Evolutionary conservation across 2,797 vertebrate species (phyloP).

Genomic region (Dallia pectoralis): DNA sequence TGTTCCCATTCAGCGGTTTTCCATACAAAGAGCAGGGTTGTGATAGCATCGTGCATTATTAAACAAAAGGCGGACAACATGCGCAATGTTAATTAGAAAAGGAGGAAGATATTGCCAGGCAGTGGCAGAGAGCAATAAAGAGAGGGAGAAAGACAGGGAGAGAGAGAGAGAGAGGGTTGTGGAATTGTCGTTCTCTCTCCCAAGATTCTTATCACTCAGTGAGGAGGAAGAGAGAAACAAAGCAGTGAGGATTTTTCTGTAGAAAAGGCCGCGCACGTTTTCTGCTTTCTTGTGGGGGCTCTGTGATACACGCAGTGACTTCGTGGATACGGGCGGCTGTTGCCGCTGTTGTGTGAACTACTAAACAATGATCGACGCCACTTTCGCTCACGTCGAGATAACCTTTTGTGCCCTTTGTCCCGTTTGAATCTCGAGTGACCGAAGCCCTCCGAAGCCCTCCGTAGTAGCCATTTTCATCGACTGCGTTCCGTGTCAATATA

Average conservation of each 20-base stretch:
- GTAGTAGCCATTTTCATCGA: neutral
- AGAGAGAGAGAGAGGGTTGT: slow-evolving; percentile 38
- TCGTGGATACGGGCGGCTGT: neutral
- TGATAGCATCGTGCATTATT: slow-evolving; percentile 79
- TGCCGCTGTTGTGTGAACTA: neutral
- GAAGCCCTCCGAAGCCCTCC: neutral
- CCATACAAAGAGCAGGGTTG: slow-evolving; percentile 72
- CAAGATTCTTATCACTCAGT: slow-evolving; percentile 62
- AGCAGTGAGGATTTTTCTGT: neutral
- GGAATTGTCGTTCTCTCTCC: slow-evolving; percentile 61
- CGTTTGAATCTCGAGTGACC: neutral
- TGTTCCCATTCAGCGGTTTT: slow-evolving; percentile 69
- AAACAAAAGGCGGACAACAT: slow-evolving; percentile 78
- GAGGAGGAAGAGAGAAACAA: neutral
- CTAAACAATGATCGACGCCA: neutral
- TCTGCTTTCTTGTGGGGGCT: neutral
- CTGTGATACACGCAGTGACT: neutral
- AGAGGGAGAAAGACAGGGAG: neutral
- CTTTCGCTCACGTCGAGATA: neutral
- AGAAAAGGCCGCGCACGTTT: neutral
- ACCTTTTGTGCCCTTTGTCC: neutral
- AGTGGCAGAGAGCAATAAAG: slow-evolving; percentile 43
- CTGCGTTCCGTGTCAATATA: neutral
- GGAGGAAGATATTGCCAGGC: neutral
- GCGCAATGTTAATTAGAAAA: slow-evolving; percentile 75